Percentiles rank a stretch among this genome's conserved stretches.
phyloP scores from a whole-genome alignment of 1,140 invertebrate species.

The Galendromus occidentalis region DNA sequence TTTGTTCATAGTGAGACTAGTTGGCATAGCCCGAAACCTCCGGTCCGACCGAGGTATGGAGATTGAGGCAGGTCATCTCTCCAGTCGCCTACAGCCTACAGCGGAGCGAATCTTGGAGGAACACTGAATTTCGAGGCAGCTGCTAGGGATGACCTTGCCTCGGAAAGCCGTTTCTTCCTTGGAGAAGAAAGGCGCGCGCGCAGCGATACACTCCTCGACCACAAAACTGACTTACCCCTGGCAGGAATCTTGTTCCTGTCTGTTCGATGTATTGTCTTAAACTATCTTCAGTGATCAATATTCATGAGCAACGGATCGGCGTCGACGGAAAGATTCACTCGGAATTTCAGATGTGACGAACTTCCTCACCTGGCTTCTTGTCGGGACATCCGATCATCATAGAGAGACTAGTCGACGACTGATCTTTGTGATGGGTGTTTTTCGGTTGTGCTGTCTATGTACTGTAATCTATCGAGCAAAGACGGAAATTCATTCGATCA shows the following conservation, averaged over 20 bases:
- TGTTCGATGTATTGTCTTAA: not conserved
- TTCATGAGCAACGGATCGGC: not conserved
- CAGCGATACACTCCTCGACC: slow-evolving; percentile 7
- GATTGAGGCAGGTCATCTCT: not conserved
- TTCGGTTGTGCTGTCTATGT: too few species aligned
- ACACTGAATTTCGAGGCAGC: too few species aligned
- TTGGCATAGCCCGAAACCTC: not conserved
- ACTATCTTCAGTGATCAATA: not conserved
- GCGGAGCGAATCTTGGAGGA: too few species aligned
- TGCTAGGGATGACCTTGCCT: too few species aligned
- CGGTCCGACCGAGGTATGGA: not conserved
- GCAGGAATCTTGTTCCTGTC: not conserved
- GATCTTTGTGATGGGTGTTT: too few species aligned
- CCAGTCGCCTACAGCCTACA: too few species aligned
- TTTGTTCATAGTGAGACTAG: not conserved
- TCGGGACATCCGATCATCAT: too few species aligned
- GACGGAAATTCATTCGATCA: too few species aligned
- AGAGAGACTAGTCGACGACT: too few species aligned
- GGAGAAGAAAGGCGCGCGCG: not conserved
- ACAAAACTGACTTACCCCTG: not conserved
- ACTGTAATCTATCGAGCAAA: too few species aligned
- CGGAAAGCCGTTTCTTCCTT: too few species aligned
- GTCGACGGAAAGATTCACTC: not conserved
- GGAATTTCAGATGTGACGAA: not conserved
- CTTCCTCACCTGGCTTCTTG: too few species aligned